Evolutionary conservation across 2,113 vertebrate genomes (phyloP).

Genomic region (Condylura cristata): DNA sequence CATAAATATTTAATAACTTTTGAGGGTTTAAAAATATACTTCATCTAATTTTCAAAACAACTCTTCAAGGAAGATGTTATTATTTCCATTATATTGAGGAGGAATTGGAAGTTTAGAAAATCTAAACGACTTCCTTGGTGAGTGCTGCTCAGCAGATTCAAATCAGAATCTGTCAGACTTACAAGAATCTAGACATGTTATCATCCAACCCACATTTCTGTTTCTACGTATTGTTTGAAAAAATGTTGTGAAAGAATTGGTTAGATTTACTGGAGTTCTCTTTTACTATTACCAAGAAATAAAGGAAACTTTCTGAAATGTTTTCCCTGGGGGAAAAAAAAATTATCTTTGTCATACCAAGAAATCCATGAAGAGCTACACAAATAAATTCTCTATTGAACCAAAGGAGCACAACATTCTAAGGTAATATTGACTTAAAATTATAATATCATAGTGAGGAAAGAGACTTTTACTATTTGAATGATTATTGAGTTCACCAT

Average conservation of each 20-base stretch:
- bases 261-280: constrained; percentile 14
- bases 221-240: constrained; percentile 38
- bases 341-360: background rate
- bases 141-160: constrained; percentile 30
- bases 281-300: constrained; percentile 24
- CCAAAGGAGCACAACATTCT: background rate
- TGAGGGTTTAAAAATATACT: constrained; percentile 43
- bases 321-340: background rate
- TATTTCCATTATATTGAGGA: background rate
- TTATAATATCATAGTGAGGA: background rate
- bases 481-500: background rate
- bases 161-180: background rate
- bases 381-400: background rate
- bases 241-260: constrained; percentile 32
- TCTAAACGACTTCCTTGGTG: constrained; percentile 22
- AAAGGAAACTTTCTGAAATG: constrained; percentile 42
- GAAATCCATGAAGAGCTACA: background rate
- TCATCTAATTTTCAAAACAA: background rate
- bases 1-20: constrained; percentile 44
- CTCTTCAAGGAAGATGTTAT: constrained; percentile 25
- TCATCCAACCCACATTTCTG: background rate
- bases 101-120: constrained; percentile 7
- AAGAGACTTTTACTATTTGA: background rate
- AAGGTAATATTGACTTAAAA: constrained; percentile 16
- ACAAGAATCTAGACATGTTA: constrained; percentile 44